phyloP scores from a whole-genome alignment of 2,888 invertebrate genomes.

The Cephus runcator region DNA sequence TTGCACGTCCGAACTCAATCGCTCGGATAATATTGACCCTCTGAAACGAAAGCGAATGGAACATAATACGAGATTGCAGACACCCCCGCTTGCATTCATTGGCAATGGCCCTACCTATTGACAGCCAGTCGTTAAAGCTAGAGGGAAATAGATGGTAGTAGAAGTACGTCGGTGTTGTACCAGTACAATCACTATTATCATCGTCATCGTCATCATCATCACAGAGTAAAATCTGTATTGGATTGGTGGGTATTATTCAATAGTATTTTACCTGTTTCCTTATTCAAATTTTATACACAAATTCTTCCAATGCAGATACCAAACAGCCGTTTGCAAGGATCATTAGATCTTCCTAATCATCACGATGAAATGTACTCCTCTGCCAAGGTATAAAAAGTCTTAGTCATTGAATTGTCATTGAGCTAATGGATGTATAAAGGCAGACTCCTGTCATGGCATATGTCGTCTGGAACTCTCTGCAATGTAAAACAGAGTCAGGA shows the following conservation, averaged over 20 bases:
- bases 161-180: background rate
- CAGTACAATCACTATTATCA: background rate
- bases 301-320: background rate
- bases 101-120: slow-evolving; percentile 12
- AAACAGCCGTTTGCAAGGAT: background rate
- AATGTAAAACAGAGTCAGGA: background rate
- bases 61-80: slow-evolving; percentile 48
- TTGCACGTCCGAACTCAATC: slow-evolving; percentile 47
- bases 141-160: background rate
- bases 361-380: background rate
- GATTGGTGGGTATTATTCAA: background rate
- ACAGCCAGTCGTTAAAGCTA: slow-evolving; percentile 2
- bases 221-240: background rate
- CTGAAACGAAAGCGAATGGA: slow-evolving; percentile 45
- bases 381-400: background rate
- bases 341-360: background rate
- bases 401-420: slow-evolving; percentile 16
- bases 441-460: slow-evolving; percentile 28
- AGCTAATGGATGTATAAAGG: slow-evolving; percentile 20
- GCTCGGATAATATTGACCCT: slow-evolving; percentile 55
- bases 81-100: slow-evolving; percentile 53
- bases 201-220: background rate
- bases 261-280: background rate
- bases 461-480: slow-evolving; percentile 9
- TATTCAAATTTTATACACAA: background rate